Conservation (phyloP, 1,140 invertebrate genomes). For the Drosophila nasuta region DNA sequence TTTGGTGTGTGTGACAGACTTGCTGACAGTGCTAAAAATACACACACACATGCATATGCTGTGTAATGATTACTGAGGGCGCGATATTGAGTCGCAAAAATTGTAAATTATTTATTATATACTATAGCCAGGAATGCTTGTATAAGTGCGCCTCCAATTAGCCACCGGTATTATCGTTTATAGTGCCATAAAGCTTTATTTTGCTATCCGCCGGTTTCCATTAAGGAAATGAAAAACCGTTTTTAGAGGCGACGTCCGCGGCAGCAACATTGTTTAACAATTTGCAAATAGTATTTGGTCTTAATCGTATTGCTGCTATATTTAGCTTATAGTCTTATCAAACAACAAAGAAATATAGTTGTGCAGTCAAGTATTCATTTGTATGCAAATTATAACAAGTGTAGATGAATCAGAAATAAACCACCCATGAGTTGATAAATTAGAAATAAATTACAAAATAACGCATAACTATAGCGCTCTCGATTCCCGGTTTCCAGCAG, state of each 20-base stretch:
- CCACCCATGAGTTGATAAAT: constrained; percentile 13
- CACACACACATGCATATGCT: background rate
- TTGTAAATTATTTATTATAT: constrained; percentile 21
- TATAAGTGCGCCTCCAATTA: constrained; percentile 19
- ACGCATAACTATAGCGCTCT: constrained; percentile 1
- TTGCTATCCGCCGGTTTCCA: constrained; percentile 4
- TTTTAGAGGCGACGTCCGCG: background rate
- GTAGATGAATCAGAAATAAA: no score
- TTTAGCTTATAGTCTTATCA: constrained; percentile 10
- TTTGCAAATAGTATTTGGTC: background rate
- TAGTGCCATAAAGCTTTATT: constrained; percentile 16
- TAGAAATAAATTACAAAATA: background rate
- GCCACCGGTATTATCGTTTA: constrained; percentile 13
- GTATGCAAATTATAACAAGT: background rate
- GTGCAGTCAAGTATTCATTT: background rate
- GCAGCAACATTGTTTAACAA: constrained; percentile 6
- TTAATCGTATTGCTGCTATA: constrained; percentile 9
- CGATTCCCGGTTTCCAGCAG: background rate
- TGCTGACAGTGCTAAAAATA: background rate
- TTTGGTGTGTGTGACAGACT: constrained; percentile 13
- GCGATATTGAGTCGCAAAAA: constrained; percentile 8
- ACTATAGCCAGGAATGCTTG: background rate
- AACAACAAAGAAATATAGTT: background rate
- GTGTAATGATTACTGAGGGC: background rate
- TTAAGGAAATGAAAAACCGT: constrained; percentile 19